These are phyloP conservation scores for Trogon surrucura DNA, from an alignment of 2,113 vertebrate genomes.

Conservation along the genomic window DNA sequence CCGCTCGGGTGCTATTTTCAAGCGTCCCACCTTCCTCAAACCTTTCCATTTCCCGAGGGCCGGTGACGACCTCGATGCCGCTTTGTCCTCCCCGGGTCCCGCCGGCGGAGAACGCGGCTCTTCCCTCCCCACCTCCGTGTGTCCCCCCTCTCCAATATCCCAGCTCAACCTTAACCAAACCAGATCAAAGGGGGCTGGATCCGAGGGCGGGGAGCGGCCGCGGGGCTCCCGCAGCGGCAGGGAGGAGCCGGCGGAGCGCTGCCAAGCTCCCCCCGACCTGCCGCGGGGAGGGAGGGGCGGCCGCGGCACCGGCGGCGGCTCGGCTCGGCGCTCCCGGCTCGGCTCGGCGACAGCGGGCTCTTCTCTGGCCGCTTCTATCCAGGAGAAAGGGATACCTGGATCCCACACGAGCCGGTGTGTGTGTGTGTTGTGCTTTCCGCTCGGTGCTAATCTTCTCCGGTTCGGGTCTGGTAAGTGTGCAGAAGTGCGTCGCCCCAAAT, in stretches of 20 bases:
- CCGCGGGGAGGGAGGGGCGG: too few relatives aligned
- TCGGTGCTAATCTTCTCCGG: rapidly evolving
- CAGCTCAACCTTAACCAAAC: not conserved
- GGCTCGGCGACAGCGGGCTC: too few relatives aligned
- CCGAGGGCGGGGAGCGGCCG: conserved; percentile 40
- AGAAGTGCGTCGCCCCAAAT: not conserved
- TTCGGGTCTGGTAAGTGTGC: not conserved
- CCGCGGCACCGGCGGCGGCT: too few relatives aligned
- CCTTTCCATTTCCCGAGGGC: rapidly evolving
- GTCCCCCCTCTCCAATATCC: too few relatives aligned
- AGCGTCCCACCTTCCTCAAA: not conserved
- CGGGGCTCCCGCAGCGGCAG: not conserved
- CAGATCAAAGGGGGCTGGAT: conserved; percentile 44
- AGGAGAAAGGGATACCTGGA: not conserved
- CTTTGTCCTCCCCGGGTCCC: not conserved
- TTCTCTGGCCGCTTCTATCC: too few relatives aligned
- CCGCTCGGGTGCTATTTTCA: not conserved
- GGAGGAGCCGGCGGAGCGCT: not conserved
- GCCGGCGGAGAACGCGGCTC: not conserved
- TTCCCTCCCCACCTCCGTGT: not conserved
- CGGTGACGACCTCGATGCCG: not conserved
- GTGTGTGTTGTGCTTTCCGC: not conserved
- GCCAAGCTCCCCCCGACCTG: too few relatives aligned
- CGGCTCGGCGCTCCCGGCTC: too few relatives aligned
- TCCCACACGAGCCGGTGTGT: not conserved